These are phyloP conservation scores for Deroptyus accipitrinus DNA, from an alignment of 2,113 vertebrate species.

Conservation along the genomic window DNA sequence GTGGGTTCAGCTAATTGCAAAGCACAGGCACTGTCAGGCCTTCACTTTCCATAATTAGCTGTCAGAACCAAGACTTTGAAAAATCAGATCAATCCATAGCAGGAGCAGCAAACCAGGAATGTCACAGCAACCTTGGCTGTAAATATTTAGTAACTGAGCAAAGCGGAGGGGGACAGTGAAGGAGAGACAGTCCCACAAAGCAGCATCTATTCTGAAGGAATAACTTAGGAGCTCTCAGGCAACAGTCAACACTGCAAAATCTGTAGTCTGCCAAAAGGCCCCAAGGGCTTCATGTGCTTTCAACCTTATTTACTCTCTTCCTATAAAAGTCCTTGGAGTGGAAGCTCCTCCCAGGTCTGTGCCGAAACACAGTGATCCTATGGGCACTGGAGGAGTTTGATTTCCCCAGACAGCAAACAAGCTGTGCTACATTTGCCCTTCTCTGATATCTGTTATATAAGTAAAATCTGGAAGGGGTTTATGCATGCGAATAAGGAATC, in stretches of 20 bases:
- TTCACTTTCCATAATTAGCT: background rate
- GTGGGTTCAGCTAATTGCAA: background rate
- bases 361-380: background rate
- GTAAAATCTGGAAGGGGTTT: background rate
- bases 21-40: background rate
- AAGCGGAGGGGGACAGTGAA: background rate
- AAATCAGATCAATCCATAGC: background rate
- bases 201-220: background rate
- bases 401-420: conserved; percentile 1
- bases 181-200: background rate
- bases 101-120: background rate
- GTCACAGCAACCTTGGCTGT: fast-evolving
- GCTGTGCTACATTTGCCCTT: background rate
- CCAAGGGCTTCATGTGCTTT: conserved; percentile 27
- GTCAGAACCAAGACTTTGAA: background rate
- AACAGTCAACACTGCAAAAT: conserved; percentile 55
- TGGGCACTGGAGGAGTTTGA: background rate
- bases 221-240: conserved; percentile 51
- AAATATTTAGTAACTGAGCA: background rate
- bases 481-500: background rate
- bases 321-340: background rate
- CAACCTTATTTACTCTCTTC: conserved; percentile 53
- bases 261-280: conserved; percentile 12
- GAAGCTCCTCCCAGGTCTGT: conserved; percentile 34
- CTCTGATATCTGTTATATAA: background rate